phyloP scores from a whole-genome alignment of 2,797 vertebrate species.

The Dallia pectoralis region DNA sequence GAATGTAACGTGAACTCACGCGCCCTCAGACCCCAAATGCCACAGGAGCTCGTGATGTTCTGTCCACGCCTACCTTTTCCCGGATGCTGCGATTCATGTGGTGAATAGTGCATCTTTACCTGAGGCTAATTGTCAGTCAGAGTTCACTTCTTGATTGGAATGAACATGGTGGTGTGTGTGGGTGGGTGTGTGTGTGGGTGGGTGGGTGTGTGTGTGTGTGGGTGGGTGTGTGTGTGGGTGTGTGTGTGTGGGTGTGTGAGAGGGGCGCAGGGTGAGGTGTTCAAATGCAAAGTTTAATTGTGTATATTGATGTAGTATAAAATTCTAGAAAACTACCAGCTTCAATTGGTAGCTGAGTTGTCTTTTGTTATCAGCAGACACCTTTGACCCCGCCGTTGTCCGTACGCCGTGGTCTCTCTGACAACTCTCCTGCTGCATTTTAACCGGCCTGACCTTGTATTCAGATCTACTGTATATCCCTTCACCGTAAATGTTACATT shows the following conservation, averaged over 20 bases:
- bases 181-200: too few relatives aligned
- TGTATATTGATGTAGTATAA: slow-evolving; percentile 2
- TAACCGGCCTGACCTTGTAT: slow-evolving; percentile 67
- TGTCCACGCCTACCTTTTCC: neutral
- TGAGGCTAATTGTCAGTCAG: slow-evolving; percentile 25
- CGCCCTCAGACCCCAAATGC: neutral
- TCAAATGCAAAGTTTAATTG: neutral
- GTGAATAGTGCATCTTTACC: neutral
- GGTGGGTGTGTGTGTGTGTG: too few relatives aligned
- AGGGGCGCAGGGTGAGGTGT: too few relatives aligned
- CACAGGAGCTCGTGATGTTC: neutral
- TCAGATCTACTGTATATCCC: slow-evolving; percentile 65
- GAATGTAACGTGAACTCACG: too few relatives aligned
- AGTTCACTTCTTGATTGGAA: slow-evolving; percentile 34
- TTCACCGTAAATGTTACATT: slow-evolving; percentile 68
- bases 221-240: too few relatives aligned
- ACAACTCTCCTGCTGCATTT: slow-evolving; percentile 53
- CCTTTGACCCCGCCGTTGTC: slow-evolving; percentile 49
- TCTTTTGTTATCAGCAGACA: slow-evolving; percentile 55
- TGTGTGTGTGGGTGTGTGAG: too few relatives aligned
- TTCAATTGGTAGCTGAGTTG: slow-evolving; percentile 59
- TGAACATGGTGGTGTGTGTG: neutral
- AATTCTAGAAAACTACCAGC: slow-evolving; percentile 37
- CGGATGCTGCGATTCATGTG: neutral
- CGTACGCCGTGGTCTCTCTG: slow-evolving; percentile 35